Percentiles rank a stretch among this genome's conserved stretches.
Evolutionary conservation across 2,113 vertebrate species (phyloP).

Genomic region (Forbesichthys agassizii): DNA sequence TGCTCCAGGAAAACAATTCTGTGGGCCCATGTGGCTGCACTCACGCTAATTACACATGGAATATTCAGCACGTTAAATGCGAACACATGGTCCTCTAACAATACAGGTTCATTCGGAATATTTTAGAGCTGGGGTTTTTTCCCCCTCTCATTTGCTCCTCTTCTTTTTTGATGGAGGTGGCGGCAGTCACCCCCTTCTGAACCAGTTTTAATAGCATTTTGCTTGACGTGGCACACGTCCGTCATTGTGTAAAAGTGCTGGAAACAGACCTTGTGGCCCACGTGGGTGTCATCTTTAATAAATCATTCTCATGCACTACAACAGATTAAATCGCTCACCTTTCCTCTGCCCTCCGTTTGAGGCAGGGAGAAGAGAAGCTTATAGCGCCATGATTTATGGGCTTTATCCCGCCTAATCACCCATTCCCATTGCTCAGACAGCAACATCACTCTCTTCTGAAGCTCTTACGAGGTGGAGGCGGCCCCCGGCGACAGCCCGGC

Average conservation of each 20-base stretch:
- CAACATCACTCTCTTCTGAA: conserved; percentile 28
- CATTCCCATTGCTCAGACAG: conserved; percentile 32
- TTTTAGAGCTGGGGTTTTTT: conserved; percentile 37
- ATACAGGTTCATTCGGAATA: conserved; percentile 49
- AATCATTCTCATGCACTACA: neutral
- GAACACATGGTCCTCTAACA: conserved; percentile 64
- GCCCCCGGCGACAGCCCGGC: conserved; percentile 10
- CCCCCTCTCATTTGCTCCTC: neutral
- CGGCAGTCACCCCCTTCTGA: too few relatives aligned
- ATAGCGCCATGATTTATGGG: conserved; percentile 24
- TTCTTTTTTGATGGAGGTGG: conserved; percentile 54
- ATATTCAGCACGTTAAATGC: conserved; percentile 69
- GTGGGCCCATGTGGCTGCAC: conserved; percentile 60
- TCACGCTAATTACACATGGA: conserved; percentile 61
- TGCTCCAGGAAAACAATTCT: conserved; percentile 57
- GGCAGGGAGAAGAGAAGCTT: neutral
- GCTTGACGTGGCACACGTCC: too few relatives aligned
- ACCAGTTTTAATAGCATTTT: neutral
- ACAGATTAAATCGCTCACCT: neutral
- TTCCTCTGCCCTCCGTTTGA: neutral
- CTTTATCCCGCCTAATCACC: conserved; percentile 6
- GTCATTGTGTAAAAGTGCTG: neutral
- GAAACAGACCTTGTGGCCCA: neutral
- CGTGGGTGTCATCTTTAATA: neutral
- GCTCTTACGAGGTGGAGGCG: conserved; percentile 14